Evolutionary conservation across 2,113 vertebrate genomes (phyloP).

Genomic region (Columbina picui): DNA sequence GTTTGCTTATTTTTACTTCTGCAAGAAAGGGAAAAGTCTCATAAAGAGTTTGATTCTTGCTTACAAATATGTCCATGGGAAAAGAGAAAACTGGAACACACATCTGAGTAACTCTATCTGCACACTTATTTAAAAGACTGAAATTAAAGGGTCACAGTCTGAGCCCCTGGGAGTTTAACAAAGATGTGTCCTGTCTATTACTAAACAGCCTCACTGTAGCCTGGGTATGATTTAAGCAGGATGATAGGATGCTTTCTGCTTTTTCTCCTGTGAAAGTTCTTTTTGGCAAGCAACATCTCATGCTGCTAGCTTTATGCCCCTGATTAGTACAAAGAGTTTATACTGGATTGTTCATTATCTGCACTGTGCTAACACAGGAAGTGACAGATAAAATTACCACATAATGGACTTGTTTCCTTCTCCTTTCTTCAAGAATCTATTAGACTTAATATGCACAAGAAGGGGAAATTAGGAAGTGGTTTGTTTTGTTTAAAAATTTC

Average conservation of each 20-base stretch:
- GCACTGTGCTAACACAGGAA: rapidly evolving
- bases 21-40: neutral
- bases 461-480: neutral
- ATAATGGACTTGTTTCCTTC: neutral
- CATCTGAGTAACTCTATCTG: neutral
- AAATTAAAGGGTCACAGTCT: rapidly evolving
- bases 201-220: neutral
- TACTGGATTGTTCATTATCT: neutral
- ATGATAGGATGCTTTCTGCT: neutral
- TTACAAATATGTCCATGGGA: neutral
- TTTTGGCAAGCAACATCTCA: neutral
- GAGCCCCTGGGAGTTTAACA: neutral
- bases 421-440: neutral
- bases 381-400: neutral
- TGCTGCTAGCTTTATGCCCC: neutral
- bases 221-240: neutral
- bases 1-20: neutral
- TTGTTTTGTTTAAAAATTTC: neutral
- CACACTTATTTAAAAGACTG: neutral
- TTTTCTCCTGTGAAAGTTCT: neutral
- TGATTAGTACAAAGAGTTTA: neutral
- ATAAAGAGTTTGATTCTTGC: neutral
- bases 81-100: neutral
- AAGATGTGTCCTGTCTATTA: too few relatives aligned
- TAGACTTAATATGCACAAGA: rapidly evolving